A percentile compares a stretch with the other conserved stretches of the same genome.
Conservation (phyloP, 1,140 invertebrate genomes). For the Neuroterus valhalla region DNA sequence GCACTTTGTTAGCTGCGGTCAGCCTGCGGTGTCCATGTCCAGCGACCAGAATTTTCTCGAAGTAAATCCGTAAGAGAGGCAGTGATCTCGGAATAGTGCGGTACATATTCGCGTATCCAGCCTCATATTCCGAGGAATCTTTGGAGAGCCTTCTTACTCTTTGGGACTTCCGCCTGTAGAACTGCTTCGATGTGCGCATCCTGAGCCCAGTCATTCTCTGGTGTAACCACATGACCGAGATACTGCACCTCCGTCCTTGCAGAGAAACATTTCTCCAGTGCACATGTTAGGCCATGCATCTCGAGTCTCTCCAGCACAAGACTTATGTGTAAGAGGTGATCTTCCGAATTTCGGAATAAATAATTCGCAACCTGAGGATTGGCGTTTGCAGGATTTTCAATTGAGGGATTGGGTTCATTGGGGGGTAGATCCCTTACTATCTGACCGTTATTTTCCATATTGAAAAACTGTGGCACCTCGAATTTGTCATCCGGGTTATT, state of each 20-base stretch:
- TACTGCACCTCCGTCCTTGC: background rate
- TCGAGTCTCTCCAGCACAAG: constrained; percentile 34
- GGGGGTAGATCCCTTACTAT: too few species aligned
- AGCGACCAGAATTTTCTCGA: background rate
- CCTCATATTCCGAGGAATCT: constrained; percentile 46
- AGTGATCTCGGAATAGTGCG: constrained; percentile 37
- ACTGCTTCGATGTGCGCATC: constrained; percentile 16
- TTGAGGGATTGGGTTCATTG: too few species aligned
- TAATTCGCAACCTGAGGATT: background rate
- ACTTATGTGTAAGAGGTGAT: constrained; percentile 28
- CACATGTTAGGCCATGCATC: constrained; percentile 12
- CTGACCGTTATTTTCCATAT: too few species aligned
- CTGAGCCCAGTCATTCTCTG: constrained; percentile 5
- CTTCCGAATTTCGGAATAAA: constrained; percentile 32
- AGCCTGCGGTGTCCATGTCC: background rate
- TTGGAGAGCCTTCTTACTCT: constrained; percentile 32
- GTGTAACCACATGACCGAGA: constrained; percentile 19
- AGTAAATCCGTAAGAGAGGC: constrained; percentile 44
- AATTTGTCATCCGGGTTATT: too few species aligned
- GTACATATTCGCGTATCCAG: constrained; percentile 56
- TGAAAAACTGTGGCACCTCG: too few species aligned
- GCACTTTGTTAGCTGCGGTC: background rate
- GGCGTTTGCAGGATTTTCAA: too few species aligned
- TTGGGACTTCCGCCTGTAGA: background rate
- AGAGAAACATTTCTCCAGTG: constrained; percentile 31